Percentiles rank a stretch among this genome's conserved stretches.
Conservation (phyloP, 2,797 vertebrate species). For the Xenopus petersii region DNA sequence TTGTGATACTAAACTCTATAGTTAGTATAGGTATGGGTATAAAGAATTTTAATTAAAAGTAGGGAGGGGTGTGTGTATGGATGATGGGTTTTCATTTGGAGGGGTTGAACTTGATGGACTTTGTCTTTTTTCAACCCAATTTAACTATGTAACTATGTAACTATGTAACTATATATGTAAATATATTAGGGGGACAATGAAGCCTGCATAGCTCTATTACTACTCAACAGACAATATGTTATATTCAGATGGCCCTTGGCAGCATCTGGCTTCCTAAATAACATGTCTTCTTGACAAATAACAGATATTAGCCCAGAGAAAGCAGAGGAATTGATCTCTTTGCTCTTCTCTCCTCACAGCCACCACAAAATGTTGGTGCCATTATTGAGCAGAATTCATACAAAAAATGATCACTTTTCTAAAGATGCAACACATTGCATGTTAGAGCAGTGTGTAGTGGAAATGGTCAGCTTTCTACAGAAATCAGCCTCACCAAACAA, state of each 20-base stretch:
- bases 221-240: constrained; percentile 60
- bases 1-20: too few relatives aligned
- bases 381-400: neutral
- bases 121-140: too few relatives aligned
- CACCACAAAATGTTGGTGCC: neutral
- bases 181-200: neutral
- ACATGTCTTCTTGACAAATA: constrained; percentile 82
- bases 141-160: too few relatives aligned
- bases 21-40: too few relatives aligned
- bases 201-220: neutral
- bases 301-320: constrained; percentile 78
- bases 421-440: neutral
- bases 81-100: too few relatives aligned
- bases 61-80: too few relatives aligned
- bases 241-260: constrained; percentile 69
- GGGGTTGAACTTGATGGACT: too few relatives aligned
- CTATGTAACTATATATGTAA: neutral
- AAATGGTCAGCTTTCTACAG: constrained; percentile 4
- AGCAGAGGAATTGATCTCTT: constrained; percentile 69
- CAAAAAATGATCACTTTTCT: neutral
- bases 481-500: neutral
- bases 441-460: neutral
- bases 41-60: too few relatives aligned
- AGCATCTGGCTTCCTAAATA: constrained; percentile 80
- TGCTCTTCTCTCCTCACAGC: neutral